Evolutionary conservation across 2,888 invertebrate species (phyloP), one percentile per base, ranked within the genome.

Genomic region (Drosophila phalerata): DNA sequence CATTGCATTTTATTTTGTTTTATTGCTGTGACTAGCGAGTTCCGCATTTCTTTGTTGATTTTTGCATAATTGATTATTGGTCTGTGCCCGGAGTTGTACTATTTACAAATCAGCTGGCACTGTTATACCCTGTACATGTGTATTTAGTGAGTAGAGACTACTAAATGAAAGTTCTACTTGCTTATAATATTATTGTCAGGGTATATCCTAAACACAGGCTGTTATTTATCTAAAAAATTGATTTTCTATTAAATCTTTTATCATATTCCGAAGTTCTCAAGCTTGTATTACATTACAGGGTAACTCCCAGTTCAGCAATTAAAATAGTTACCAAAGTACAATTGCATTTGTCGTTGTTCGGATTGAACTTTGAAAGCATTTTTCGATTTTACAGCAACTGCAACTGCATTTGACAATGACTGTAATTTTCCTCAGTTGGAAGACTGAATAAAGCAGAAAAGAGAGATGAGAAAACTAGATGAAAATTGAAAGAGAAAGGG

Each of bases 61-160:
- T 81, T 79, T 77, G 73, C 86, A 81, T 84, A 85, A 85, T 80
- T 83, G 77, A 82, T 83, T 83, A 82, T 79, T 70, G 68, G 68
- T 32, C 64, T 64, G 45, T 32, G 73, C 53, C 47, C 53, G 28
- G 42, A 64, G 58, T 53, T 64, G 43, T 45, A 43, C 40, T 3
- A 19, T 42, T 55, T 37, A 40, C 32, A 10, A 30, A 9, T 58
- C 56, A 51, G 10, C 47, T 42, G 73, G 32, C 42, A 28, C 22
- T 5, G 1, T 6, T 9, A 43, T 55, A 57, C 57, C 53, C 66
- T 58, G 8, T 11, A 1, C 9, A n/a, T 34, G 1, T 2, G 15
- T 30, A 10, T 22, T 6, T 22, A n/a, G 15, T 32, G 30, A 22
- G 10, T 6, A 45, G 37, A 17, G 40, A 0, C 15, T n/a, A n/a